These are phyloP conservation scores for Pogonomyrmex californicus DNA, from an alignment of 1,140 invertebrate genomes.

Conservation along the genomic window DNA sequence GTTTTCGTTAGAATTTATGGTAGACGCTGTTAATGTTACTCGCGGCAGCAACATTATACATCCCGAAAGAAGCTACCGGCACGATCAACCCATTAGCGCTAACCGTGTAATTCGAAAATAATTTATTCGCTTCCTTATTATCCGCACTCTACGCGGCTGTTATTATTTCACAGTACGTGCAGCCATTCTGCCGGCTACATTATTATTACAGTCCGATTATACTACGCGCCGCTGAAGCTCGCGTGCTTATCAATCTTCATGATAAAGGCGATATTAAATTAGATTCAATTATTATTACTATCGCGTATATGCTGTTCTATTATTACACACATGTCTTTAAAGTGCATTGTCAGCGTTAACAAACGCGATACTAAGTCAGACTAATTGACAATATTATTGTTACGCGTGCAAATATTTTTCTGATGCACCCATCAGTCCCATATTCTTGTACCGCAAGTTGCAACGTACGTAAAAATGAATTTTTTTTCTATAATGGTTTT, in stretches of 20 bases:
- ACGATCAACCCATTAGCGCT: conserved; percentile 59
- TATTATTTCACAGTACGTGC: conserved; percentile 57
- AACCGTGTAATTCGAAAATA: conserved; percentile 65
- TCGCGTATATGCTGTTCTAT: conserved; percentile 15
- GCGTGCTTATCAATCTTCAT: conserved; percentile 58
- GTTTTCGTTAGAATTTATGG: conserved; percentile 44
- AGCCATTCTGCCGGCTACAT: conserved; percentile 39
- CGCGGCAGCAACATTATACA: not conserved
- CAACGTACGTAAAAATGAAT: not conserved
- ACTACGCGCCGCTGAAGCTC: conserved; percentile 26
- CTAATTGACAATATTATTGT: conserved; percentile 46
- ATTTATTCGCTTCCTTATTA: conserved; percentile 65
- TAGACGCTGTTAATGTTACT: not conserved
- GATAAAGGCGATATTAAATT: conserved; percentile 58
- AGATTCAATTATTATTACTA: conserved; percentile 55
- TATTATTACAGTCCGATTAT: conserved; percentile 57
- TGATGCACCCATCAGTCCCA: not conserved
- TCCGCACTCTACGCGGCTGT: conserved; percentile 45
- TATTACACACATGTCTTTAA: conserved; percentile 3
- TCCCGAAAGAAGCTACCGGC: conserved; percentile 48
- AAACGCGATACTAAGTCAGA: conserved; percentile 20
- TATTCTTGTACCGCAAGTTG: not conserved
- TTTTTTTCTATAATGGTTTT: not conserved
- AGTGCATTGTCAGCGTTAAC: conserved; percentile 28
- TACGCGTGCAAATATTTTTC: conserved; percentile 19